Evolutionary conservation across 2,113 vertebrate genomes (phyloP).

Genomic region (Cisticola juncidis): DNA sequence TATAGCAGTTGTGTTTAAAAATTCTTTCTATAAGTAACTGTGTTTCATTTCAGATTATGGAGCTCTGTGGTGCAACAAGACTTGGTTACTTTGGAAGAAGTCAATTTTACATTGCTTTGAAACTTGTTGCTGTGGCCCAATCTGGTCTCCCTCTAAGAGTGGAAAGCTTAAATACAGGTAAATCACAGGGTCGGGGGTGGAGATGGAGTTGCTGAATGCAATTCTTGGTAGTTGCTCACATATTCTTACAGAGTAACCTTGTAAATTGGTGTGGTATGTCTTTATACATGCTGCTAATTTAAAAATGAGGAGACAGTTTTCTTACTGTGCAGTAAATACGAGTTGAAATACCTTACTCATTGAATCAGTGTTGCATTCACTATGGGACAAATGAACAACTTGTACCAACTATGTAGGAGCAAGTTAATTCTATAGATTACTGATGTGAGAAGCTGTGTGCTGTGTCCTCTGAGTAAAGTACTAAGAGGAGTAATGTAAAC

Average conservation of each 20-base stretch:
- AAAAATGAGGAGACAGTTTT: neutral
- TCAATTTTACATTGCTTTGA: constrained; percentile 98
- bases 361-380: neutral
- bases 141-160: constrained; percentile 93
- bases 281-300: neutral
- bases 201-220: neutral
- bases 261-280: neutral
- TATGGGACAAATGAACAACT: neutral
- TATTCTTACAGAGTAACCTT: neutral
- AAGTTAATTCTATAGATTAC: neutral
- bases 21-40: neutral
- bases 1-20: neutral
- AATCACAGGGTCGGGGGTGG: neutral
- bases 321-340: neutral
- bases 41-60: constrained; percentile 85
- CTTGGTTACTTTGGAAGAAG: constrained; percentile 97
- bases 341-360: neutral
- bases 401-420: neutral
- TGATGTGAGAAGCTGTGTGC: neutral
- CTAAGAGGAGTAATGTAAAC: neutral
- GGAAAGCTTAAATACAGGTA: constrained; percentile 97
- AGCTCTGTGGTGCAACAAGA: constrained; percentile 94
- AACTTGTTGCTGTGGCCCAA: constrained; percentile 96
- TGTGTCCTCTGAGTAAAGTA: neutral
- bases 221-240: neutral